A percentile compares a stretch with the other conserved stretches of the same genome.
Conservation (phyloP, 53 echinoderm and acorn worm species). For the Echinometra lucunter region DNA sequence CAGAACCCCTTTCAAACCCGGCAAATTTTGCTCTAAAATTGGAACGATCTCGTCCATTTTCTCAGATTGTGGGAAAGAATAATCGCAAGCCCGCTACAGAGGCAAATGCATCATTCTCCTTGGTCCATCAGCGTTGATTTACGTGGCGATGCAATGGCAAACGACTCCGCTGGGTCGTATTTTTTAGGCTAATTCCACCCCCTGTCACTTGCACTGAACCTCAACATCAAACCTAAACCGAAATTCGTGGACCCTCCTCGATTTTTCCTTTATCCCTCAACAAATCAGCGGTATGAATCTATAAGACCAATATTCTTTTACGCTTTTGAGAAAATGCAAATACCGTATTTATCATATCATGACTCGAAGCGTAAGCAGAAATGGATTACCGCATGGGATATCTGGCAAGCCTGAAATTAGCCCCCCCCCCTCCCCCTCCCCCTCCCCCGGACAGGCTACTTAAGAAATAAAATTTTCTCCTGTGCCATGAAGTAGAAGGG, state of each 20-base stretch:
- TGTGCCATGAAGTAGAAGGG: too few relatives aligned
- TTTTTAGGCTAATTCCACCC: conserved; percentile 67
- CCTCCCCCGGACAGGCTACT: too few relatives aligned
- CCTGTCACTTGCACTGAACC: conserved; percentile 62
- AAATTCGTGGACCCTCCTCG: background rate
- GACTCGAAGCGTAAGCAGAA: too few relatives aligned
- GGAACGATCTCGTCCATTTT: background rate
- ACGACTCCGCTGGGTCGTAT: conserved; percentile 67
- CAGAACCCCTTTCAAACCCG: too few relatives aligned
- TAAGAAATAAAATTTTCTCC: too few relatives aligned
- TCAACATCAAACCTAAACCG: conserved; percentile 17
- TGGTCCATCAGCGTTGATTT: conserved; percentile 56
- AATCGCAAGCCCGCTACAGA: background rate
- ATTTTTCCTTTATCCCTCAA: background rate
- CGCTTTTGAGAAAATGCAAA: too few relatives aligned
- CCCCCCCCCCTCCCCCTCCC: too few relatives aligned
- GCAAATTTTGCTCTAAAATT: background rate
- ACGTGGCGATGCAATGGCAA: conserved; percentile 47
- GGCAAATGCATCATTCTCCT: background rate
- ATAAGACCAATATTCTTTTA: background rate
- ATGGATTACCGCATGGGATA: too few relatives aligned
- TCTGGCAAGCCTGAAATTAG: too few relatives aligned
- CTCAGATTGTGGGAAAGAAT: background rate
- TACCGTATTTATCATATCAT: too few relatives aligned
- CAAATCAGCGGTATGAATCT: background rate